Conservation (phyloP, 2,113 vertebrate species). For the Chiloscyllium plagiosum region DNA sequence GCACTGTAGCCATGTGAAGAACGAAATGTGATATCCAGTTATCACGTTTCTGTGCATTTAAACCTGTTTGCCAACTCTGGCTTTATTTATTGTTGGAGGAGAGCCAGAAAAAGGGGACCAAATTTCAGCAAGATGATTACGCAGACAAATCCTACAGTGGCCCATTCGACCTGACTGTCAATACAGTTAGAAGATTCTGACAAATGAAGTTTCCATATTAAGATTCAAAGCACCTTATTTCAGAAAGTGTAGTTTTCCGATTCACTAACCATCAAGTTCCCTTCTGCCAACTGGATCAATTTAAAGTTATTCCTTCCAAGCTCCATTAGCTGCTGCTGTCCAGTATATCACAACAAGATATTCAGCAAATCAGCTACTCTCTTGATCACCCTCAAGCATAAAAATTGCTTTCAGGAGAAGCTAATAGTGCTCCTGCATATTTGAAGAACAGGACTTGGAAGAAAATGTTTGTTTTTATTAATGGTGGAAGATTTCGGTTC, state of each 20-base stretch:
- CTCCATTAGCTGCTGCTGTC: conserved; percentile 45
- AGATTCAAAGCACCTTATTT: neutral
- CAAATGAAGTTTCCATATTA: neutral
- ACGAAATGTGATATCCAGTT: neutral
- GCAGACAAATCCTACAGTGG: neutral
- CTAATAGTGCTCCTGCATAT: neutral
- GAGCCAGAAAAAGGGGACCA: neutral
- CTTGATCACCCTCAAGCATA: conserved; percentile 39
- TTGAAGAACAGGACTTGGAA: neutral
- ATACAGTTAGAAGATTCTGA: neutral
- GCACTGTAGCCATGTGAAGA: neutral
- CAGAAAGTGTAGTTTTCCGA: conserved; percentile 45
- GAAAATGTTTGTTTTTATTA: neutral
- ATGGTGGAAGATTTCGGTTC: neutral
- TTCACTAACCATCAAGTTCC: conserved; percentile 47
- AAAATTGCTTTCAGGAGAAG: conserved; percentile 35
- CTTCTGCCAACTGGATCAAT: conserved; percentile 50
- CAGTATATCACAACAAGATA: conserved; percentile 46
- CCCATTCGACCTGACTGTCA: neutral
- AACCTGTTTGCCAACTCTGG: neutral
- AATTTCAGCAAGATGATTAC: neutral
- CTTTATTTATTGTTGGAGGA: neutral
- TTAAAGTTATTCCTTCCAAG: conserved; percentile 54
- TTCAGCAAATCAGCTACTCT: conserved; percentile 47
- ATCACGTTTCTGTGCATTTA: neutral